Evolutionary conservation across 2,113 vertebrate species (phyloP).

Genomic region (Atherinomorus stipes): DNA sequence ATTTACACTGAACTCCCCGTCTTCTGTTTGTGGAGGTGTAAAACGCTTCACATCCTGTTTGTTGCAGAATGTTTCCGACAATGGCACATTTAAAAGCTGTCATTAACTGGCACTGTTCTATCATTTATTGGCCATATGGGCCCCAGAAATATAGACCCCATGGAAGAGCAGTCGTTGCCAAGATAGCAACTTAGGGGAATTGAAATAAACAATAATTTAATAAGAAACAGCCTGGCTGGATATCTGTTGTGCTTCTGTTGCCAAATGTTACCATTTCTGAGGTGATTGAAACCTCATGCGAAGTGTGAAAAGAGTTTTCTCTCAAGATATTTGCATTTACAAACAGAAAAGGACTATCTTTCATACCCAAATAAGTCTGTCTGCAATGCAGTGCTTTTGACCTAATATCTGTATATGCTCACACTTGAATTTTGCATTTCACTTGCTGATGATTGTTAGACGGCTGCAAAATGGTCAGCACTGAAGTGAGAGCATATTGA

Average conservation of each 20-base stretch:
- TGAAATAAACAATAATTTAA: conserved; percentile 11
- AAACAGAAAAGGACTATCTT: not conserved
- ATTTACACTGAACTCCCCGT: not conserved
- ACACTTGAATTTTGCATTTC: not conserved
- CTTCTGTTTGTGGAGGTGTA: not conserved
- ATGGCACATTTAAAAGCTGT: not conserved
- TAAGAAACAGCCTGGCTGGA: not conserved
- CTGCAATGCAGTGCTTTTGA: not conserved
- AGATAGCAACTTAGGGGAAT: not conserved
- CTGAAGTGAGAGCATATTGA: not conserved
- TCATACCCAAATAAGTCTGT: not conserved
- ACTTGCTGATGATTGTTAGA: not conserved
- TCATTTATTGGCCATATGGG: conserved; percentile 6
- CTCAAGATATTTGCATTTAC: not conserved
- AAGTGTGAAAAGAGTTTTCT: not conserved
- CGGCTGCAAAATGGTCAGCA: not conserved
- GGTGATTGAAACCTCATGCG: not conserved
- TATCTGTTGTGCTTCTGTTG: not conserved
- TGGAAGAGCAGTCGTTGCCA: not conserved
- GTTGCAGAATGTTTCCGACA: not conserved
- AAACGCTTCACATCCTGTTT: conserved; percentile 5
- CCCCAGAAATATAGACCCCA: not conserved
- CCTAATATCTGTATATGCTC: not conserved
- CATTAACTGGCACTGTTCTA: not conserved
- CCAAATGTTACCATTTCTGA: not conserved